These are phyloP conservation scores for Cabera pusaria DNA, from an alignment of 2,888 invertebrate genomes.

Conservation along the genomic window DNA sequence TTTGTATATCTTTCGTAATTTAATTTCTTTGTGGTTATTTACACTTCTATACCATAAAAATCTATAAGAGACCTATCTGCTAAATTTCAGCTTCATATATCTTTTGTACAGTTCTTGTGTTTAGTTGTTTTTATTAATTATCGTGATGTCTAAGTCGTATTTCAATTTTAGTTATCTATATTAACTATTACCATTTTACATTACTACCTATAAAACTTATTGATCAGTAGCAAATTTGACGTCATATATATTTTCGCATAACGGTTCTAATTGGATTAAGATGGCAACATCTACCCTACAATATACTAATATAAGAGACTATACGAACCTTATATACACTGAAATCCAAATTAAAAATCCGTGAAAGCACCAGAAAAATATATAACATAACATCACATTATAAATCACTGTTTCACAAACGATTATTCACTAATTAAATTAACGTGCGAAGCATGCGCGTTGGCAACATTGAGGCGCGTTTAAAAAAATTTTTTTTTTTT, in stretches of 20 bases:
- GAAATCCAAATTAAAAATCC: conserved; percentile 50
- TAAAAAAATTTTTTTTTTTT: conserved; percentile 38
- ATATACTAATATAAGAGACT: no score
- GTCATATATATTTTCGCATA: conserved; percentile 1
- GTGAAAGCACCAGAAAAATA: conserved; percentile 35
- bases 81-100: no score
- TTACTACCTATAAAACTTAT: no score
- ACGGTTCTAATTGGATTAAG: conserved; percentile 18
- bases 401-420: conserved; percentile 64
- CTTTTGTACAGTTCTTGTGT: no score
- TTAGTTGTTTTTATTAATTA: no score
- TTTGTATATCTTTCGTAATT: no score
- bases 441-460: conserved; percentile 64
- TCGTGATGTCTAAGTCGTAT: no score
- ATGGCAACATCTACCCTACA: conserved; percentile 6
- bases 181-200: no score
- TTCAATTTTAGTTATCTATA: no score
- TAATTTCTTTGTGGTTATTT: no score
- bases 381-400: conserved; percentile 57
- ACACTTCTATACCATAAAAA: no score
- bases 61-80: no score
- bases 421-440: conserved; percentile 76
- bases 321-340: conserved; percentile 47
- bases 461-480: conserved; percentile 51
- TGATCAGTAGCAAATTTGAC: not conserved